Base-by-base conservation (phyloP, 2,888 invertebrate genomes). In the Xylota sylvarum region DNA sequence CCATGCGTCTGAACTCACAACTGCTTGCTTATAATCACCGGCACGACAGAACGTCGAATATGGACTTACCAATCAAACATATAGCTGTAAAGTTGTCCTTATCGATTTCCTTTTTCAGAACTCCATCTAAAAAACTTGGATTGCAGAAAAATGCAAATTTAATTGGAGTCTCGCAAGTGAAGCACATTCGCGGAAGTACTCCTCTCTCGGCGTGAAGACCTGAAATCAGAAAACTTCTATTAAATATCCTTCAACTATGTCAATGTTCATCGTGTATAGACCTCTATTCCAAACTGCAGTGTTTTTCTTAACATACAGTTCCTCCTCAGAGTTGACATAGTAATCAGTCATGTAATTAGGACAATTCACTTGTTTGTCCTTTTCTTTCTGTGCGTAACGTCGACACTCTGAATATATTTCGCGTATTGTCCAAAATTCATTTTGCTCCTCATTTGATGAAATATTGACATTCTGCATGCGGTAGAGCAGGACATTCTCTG, bases 231-330 rank as follows among this genome's bases (percentile, higher is more conserved):
- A 4, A n/a, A 32, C 12, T 32, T 10, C 6, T 1, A 10, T 10
- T 4, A 4, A 4, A 14, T 35, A 7, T 17, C 2, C 19, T 50
- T 19, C 12, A 10, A 37, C 1, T 19, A 23, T 23, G 2, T 23
- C 5, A 19, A 5, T 1, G 2, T 17, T 30, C 27, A 40, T 6
- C 23, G 19, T 14, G 10, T 9, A 6, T 90, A n/a, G n/a, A 94
- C 94, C 95, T 93, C 94, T 94, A 9, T 95, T 96, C 96, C 97
- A 97, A 37, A 98, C 94, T 4, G 97, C 97, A 17, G 97, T 96
- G 90, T 96, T 95, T 1, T 96, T 97, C 89, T 95, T 96, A 1
- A 97, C 95, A 93, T 97, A 98, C 69, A 98, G 93, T 91, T 98
- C 98, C 91, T 98, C 98, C 92, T 98, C 98, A 91, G 95, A 94